These are phyloP conservation scores for Melangyna quadrimaculata DNA, from an alignment of 2,888 invertebrate genomes.

Conservation along the genomic window DNA sequence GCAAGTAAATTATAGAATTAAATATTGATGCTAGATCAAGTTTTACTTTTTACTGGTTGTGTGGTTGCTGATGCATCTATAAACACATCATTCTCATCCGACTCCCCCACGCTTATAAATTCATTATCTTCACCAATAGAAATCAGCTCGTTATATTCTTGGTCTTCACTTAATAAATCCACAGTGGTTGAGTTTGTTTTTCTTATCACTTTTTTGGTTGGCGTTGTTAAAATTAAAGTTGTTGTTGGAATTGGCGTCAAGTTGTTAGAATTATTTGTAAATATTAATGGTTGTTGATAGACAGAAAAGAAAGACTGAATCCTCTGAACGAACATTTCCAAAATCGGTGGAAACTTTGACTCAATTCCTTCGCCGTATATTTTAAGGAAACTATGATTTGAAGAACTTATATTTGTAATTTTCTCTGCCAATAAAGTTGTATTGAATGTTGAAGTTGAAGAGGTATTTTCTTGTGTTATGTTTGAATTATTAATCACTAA, in stretches of 20 bases:
- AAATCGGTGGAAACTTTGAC: constrained; percentile 85
- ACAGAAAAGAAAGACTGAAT: constrained; percentile 87
- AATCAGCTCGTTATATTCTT: constrained; percentile 69
- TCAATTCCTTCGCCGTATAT: constrained; percentile 80
- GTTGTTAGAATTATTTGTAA: constrained; percentile 33
- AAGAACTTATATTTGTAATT: background rate
- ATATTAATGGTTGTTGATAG: constrained; percentile 82
- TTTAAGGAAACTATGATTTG: constrained; percentile 64
- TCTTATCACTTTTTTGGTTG: background rate
- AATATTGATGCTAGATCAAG: background rate
- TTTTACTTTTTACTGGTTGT: background rate
- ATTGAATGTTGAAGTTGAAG: background rate
- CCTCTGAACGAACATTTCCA: constrained; percentile 86
- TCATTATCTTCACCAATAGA: constrained; percentile 72
- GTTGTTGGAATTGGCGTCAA: background rate
- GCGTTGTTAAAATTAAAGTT: background rate
- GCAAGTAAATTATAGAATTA: no score
- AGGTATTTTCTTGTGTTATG: background rate
- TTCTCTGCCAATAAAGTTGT: background rate
- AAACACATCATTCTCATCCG: constrained; percentile 35
- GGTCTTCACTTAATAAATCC: constrained; percentile 11
- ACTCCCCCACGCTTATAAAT: constrained; percentile 74
- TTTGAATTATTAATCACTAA: background rate
- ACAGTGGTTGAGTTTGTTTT: background rate
- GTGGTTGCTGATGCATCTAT: background rate